Conservation (phyloP, 2,888 invertebrate genomes). For the Metopia argyrocephala region DNA sequence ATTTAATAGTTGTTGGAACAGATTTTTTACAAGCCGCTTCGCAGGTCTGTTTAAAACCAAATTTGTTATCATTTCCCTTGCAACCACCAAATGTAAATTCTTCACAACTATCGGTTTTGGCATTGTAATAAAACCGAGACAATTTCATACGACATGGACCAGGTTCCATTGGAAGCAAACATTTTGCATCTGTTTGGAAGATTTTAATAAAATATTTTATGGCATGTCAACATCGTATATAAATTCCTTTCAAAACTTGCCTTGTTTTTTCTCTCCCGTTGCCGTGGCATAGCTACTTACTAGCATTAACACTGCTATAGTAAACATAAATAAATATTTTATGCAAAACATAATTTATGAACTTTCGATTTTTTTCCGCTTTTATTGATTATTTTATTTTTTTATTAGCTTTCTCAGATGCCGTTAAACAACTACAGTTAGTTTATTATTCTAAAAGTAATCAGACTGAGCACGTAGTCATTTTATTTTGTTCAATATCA, state of each 20-base stretch:
- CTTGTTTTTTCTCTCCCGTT: conserved; percentile 18
- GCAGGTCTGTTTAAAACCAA: conserved; percentile 71
- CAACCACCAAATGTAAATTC: conserved; percentile 75
- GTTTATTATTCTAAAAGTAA: conserved; percentile 18
- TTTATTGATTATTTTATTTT: neutral
- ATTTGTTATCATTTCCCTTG: conserved; percentile 74
- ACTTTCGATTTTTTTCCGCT: conserved; percentile 19
- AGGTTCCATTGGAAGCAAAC: conserved; percentile 71
- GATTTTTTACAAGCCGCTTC: conserved; percentile 69
- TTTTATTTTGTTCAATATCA: neutral
- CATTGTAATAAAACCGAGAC: conserved; percentile 73
- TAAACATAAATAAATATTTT: conserved; percentile 2
- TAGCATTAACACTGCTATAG: neutral
- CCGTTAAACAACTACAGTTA: neutral
- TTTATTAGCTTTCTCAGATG: neutral
- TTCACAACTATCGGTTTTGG: conserved; percentile 71
- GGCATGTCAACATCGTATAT: neutral
- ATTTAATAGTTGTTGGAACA: neutral
- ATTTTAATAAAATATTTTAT: neutral
- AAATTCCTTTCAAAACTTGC: conserved; percentile 14
- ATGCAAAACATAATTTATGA: conserved; percentile 18
- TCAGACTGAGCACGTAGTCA: neutral
- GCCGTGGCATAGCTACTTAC: conserved; percentile 10
- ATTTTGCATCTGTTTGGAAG: conserved; percentile 70
- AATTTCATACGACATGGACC: conserved; percentile 75